Percentiles rank a stretch among this genome's conserved stretches.
Conservation (phyloP, 1,140 invertebrate genomes). For the Monomorium pharaonis region DNA sequence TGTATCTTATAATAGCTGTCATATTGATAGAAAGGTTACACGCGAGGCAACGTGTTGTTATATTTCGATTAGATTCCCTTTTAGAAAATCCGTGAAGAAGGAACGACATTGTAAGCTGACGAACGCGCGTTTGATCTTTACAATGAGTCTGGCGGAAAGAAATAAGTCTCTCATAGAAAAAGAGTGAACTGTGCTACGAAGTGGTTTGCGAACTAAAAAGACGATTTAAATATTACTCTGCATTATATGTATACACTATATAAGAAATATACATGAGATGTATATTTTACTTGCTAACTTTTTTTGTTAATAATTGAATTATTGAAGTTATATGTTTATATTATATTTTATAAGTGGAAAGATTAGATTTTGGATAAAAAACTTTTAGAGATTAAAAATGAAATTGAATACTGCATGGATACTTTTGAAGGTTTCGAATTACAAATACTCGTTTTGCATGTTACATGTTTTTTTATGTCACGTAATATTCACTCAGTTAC, state of each 20-base stretch:
- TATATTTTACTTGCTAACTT: not conserved
- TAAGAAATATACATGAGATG: too few relatives aligned
- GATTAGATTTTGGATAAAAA: not conserved
- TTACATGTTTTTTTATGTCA: not conserved
- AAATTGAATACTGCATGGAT: not conserved
- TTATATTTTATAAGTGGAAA: not conserved
- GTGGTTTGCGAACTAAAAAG: not conserved
- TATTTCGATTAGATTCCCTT: not conserved
- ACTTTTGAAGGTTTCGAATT: conserved; percentile 1
- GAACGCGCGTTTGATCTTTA: not conserved
- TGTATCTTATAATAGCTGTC: conserved; percentile 19
- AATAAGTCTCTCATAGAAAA: not conserved
- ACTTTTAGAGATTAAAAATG: not conserved
- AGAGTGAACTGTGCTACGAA: not conserved
- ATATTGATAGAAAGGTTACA: not conserved
- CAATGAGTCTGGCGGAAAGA: not conserved
- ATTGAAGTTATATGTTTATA: not conserved
- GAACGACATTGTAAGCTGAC: not conserved
- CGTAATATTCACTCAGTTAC: not conserved
- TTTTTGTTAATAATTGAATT: not conserved
- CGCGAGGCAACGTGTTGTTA: not conserved
- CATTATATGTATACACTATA: not conserved
- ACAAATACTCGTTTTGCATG: not conserved
- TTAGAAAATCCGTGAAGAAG: not conserved
- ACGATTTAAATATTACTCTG: not conserved